A percentile compares a stretch with the other conserved stretches of the same genome.
phyloP scores from a whole-genome alignment of 2,888 invertebrate species.

The Aspidapion aeneum region DNA sequence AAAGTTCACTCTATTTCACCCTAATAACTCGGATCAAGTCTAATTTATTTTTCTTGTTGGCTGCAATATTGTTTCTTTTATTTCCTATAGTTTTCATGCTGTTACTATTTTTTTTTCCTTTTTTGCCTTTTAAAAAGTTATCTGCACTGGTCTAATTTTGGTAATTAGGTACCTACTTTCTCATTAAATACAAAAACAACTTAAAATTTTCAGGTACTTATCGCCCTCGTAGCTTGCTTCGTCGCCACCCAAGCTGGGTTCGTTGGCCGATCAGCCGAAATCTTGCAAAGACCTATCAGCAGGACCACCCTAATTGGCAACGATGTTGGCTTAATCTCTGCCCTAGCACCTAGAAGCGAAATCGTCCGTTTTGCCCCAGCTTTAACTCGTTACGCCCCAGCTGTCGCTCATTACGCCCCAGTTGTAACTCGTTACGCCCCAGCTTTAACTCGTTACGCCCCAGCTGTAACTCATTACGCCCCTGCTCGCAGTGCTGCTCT shows the following conservation, averaged over 20 bases:
- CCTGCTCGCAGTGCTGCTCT: too few relatives aligned
- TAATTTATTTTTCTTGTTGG: too few relatives aligned
- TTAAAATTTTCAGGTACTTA: slow-evolving; percentile 12
- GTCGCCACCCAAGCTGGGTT: slow-evolving; percentile 21
- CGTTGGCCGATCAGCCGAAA: slow-evolving; percentile 16
- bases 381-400: slow-evolving; percentile 21
- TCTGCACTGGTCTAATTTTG: too few relatives aligned
- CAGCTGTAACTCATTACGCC: slow-evolving; percentile 24
- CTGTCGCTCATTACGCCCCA: slow-evolving; percentile 17
- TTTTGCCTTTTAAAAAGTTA: too few relatives aligned
- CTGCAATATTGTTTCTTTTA: too few relatives aligned
- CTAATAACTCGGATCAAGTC: too few relatives aligned
- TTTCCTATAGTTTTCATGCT: too few relatives aligned
- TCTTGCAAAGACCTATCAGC: slow-evolving; percentile 36
- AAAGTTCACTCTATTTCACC: too few relatives aligned
- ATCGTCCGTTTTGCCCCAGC: slow-evolving; percentile 29
- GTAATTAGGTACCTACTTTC: not conserved
- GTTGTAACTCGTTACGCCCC: too few relatives aligned
- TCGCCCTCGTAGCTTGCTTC: slow-evolving; percentile 19
- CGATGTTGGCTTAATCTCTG: slow-evolving; percentile 36
- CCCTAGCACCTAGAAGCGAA: slow-evolving; percentile 34
- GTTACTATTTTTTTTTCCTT: too few relatives aligned
- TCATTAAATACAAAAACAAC: not conserved
- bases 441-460: too few relatives aligned
- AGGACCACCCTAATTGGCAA: slow-evolving; percentile 36